A percentile compares a stretch with the other conserved stretches of the same genome.
phyloP scores from a whole-genome alignment of 2,797 vertebrate species.

The Hypotaenidia okinawae region DNA sequence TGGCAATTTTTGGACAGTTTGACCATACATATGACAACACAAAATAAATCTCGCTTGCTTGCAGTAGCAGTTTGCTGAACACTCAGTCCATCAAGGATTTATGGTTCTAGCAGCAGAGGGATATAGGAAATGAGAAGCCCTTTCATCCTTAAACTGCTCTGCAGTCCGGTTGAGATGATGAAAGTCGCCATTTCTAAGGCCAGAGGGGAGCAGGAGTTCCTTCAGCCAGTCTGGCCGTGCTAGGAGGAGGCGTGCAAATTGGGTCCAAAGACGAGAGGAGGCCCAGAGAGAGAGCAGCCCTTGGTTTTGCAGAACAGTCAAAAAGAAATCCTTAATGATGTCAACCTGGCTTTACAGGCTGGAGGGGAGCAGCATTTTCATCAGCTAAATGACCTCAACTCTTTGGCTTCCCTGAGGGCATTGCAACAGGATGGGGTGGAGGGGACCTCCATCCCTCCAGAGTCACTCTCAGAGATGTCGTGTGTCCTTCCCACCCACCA shows the following conservation, averaged over 20 bases:
- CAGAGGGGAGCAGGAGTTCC: slow-evolving; percentile 38
- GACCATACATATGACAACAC: slow-evolving; percentile 28
- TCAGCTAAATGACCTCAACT: slow-evolving; percentile 10
- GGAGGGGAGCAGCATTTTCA: slow-evolving; percentile 47
- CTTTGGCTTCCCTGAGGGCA: slow-evolving; percentile 39
- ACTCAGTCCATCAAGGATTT: slow-evolving; percentile 41
- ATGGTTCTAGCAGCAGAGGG: slow-evolving; percentile 58
- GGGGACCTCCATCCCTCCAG: not conserved
- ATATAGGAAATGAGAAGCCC: slow-evolving; percentile 57
- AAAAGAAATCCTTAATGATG: slow-evolving; percentile 33
- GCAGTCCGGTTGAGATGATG: slow-evolving; percentile 33
- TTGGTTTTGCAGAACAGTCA: slow-evolving; percentile 11
- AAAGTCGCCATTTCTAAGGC: slow-evolving; percentile 45
- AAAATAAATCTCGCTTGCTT: slow-evolving; percentile 37
- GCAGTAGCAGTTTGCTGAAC: slow-evolving; percentile 61
- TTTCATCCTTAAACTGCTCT: slow-evolving; percentile 57
- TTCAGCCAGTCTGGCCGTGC: not conserved
- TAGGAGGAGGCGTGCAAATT: not conserved
- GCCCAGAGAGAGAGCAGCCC: slow-evolving; percentile 14
- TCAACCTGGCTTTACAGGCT: slow-evolving; percentile 12
- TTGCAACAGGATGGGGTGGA: not conserved
- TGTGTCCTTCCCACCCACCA: slow-evolving; percentile 36
- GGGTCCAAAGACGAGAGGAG: slow-evolving; percentile 16
- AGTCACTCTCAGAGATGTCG: slow-evolving; percentile 3
- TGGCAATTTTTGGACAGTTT: slow-evolving; percentile 31